phyloP scores from a whole-genome alignment of 2,797 vertebrate genomes.

The Clarias platycephalus region DNA sequence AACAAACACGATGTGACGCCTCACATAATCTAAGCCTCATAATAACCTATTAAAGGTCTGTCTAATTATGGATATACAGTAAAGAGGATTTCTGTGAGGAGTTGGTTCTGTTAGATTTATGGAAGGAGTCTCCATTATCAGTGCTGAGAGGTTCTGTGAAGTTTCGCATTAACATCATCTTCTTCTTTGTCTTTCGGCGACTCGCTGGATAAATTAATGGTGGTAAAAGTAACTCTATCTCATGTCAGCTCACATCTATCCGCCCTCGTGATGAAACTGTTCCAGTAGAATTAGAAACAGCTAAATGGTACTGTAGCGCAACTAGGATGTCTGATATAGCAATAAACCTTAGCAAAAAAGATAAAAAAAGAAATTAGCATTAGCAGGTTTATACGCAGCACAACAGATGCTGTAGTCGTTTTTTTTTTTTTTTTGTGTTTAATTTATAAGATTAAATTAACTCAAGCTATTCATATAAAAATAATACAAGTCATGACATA shows the following conservation, averaged over 20 bases:
- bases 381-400: not conserved
- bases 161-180: not conserved
- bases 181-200: no score
- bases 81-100: not conserved
- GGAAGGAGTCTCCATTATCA: not conserved
- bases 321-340: not conserved
- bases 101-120: not conserved
- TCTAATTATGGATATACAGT: not conserved
- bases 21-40: not conserved
- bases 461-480: not conserved
- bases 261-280: no score
- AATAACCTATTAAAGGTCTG: not conserved
- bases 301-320: not conserved
- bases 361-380: not conserved
- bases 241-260: not conserved
- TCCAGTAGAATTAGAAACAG: not conserved
- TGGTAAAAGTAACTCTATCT: not conserved
- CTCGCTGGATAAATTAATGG: not conserved
- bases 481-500: not conserved
- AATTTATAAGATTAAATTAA: not conserved
- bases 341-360: no score
- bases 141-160: no score
- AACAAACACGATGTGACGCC: not conserved
- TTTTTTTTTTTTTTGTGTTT: not conserved
- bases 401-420: not conserved